These are phyloP conservation scores for Bubo scandiacus DNA, from an alignment of 2,113 vertebrate genomes.

Conservation along the genomic window DNA sequence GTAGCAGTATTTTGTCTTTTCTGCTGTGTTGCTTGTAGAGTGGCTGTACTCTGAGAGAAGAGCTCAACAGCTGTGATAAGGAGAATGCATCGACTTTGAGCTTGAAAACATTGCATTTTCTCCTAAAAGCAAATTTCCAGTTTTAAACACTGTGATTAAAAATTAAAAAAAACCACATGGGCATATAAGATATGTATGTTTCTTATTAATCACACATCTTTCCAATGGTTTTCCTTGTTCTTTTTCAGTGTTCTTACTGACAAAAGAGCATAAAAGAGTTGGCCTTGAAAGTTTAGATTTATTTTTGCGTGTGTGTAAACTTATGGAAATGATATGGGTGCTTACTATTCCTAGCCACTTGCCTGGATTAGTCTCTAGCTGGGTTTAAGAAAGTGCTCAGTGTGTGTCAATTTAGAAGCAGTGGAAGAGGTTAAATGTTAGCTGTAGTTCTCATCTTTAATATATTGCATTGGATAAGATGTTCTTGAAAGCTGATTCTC, in stretches of 20 bases:
- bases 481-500: background rate
- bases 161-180: background rate
- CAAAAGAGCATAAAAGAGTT: background rate
- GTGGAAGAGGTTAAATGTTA: background rate
- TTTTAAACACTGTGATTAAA: background rate
- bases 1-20: background rate
- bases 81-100: rapidly evolving
- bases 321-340: background rate
- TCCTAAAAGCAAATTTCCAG: background rate
- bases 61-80: background rate
- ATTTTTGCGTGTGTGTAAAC: background rate
- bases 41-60: background rate
- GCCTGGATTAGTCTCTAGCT: background rate
- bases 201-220: background rate
- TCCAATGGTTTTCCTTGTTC: background rate
- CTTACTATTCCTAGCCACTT: background rate
- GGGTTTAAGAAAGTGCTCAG: background rate
- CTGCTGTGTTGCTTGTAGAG: background rate
- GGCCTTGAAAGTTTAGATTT: background rate
- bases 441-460: background rate
- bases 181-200: rapidly evolving
- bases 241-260: background rate
- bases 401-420: background rate
- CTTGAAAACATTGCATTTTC: background rate
- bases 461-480: background rate